Evolutionary conservation across 2,888 invertebrate genomes (phyloP).

Genomic region (Pyrgus malvae): DNA sequence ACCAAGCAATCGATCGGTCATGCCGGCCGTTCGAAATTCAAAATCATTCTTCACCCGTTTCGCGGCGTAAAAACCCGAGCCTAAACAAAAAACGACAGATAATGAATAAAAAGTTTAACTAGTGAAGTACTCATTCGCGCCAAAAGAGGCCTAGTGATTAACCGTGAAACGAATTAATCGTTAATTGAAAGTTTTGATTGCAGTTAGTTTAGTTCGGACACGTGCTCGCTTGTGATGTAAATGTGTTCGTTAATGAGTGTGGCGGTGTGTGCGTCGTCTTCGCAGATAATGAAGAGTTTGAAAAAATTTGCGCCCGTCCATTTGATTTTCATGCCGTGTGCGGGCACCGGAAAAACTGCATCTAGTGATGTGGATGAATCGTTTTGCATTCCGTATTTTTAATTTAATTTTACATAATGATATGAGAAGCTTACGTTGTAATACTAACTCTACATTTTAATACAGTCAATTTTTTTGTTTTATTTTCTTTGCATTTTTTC

Average conservation of each 20-base stretch:
- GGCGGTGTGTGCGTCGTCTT: conserved; percentile 59
- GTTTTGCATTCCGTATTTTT: not conserved
- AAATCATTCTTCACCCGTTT: conserved; percentile 69
- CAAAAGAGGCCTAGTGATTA: conserved; percentile 48
- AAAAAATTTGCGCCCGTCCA: conserved; percentile 17
- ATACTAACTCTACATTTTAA: not conserved
- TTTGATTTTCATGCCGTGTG: conserved; percentile 19
- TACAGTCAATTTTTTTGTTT: not conserved
- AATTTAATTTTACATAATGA: not conserved
- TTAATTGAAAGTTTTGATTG: conserved; percentile 61
- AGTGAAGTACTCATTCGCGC: conserved; percentile 45
- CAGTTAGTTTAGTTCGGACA: conserved; percentile 48
- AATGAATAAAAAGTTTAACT: conserved; percentile 20
- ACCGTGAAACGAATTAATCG: conserved; percentile 43
- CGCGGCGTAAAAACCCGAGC: conserved; percentile 48
- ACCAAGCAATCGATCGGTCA: conserved; percentile 60
- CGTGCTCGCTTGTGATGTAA: conserved; percentile 73
- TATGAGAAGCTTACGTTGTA: too few species aligned
- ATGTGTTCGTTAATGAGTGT: conserved; percentile 76
- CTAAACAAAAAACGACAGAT: conserved; percentile 24
- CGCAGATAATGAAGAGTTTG: conserved; percentile 25
- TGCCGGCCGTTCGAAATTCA: conserved; percentile 50
- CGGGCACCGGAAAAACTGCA: conserved; percentile 9
- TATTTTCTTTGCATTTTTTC: too few species aligned
- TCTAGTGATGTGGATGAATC: conserved; percentile 9